phyloP scores from a whole-genome alignment of 2,797 vertebrate species.

The Phrynocephalus forsythii region DNA sequence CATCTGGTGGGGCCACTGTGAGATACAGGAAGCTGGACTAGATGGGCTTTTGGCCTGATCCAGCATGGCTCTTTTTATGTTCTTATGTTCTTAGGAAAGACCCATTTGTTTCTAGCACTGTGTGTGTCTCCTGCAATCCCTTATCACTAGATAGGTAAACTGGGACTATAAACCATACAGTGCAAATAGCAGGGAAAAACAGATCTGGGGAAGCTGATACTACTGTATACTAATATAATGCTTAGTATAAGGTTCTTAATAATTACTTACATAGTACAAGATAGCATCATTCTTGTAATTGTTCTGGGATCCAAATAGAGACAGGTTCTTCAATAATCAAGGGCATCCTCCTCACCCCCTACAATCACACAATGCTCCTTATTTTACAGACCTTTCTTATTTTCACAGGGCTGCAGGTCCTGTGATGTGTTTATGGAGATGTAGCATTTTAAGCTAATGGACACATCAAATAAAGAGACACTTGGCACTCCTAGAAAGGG shows the following conservation, averaged over 20 bases:
- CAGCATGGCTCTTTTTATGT: too few species aligned
- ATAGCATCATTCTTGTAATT: too few species aligned
- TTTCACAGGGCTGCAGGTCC: not conserved
- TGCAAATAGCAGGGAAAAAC: not conserved
- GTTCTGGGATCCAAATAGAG: not conserved
- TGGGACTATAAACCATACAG: too few species aligned
- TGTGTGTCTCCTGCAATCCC: not conserved
- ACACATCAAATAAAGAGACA: conserved; percentile 25
- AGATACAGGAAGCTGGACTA: too few species aligned
- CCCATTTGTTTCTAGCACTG: not conserved
- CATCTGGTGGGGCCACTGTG: too few species aligned
- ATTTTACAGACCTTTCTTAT: conserved; percentile 1
- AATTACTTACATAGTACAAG: not conserved
- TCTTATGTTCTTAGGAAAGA: not conserved
- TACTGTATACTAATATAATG: too few species aligned
- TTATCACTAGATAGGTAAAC: not conserved
- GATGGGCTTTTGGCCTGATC: too few species aligned
- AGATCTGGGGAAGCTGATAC: not conserved
- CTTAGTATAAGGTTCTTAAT: not conserved
- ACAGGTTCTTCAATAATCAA: not conserved
- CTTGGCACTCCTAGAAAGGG: conserved; percentile 21
- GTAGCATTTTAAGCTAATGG: conserved; percentile 22
- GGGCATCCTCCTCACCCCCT: not conserved
- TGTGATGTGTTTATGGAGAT: conserved; percentile 19
- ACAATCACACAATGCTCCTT: not conserved